A percentile compares a stretch with the other conserved stretches of the same genome.
Evolutionary conservation across 1,140 invertebrate species (phyloP).

Genomic region (Archegozetes longisetosus): DNA sequence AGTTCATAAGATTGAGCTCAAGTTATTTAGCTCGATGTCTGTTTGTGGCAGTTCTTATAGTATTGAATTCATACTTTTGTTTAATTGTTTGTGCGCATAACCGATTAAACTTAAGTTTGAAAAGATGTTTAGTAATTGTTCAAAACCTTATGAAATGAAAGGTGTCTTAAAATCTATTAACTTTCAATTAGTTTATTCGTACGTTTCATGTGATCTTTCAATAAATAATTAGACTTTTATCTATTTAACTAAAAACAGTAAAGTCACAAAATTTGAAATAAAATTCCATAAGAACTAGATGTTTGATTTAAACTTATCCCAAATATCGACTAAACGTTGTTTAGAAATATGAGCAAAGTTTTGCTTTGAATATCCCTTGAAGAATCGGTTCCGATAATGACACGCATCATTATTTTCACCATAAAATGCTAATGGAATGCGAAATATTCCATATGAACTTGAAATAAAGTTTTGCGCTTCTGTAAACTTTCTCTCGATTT

Average conservation of each 20-base stretch:
- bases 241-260: neutral
- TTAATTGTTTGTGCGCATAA: too few species aligned
- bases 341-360: neutral
- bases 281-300: neutral
- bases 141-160: too few species aligned
- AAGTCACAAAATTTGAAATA: neutral
- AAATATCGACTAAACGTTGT: neutral
- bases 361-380: neutral
- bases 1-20: too few species aligned
- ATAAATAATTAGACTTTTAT: neutral
- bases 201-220: neutral
- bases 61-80: too few species aligned
- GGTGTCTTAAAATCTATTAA: neutral
- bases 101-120: too few species aligned
- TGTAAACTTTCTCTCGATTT: neutral
- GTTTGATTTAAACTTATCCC: neutral
- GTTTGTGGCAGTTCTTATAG: too few species aligned
- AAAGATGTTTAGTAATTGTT: too few species aligned
- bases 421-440: neutral
- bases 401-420: neutral
- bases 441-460: neutral
- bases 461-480: neutral
- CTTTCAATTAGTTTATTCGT: neutral
- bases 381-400: neutral
- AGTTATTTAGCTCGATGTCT: too few species aligned